Evolutionary conservation across 2,797 vertebrate genomes (phyloP).

Genomic region (Acridotheres tristis): DNA sequence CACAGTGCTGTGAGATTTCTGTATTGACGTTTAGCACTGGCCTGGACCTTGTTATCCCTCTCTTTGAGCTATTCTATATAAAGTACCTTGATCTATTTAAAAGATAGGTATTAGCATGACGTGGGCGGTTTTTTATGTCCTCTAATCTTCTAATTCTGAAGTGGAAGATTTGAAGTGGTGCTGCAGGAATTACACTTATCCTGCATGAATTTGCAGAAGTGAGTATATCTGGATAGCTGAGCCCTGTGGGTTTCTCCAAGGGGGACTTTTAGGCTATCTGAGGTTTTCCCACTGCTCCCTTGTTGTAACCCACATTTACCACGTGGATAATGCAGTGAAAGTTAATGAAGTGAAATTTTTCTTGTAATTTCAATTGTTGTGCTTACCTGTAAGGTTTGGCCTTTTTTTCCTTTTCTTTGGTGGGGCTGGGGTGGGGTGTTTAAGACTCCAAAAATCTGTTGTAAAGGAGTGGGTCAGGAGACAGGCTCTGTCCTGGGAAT

Average conservation of each 20-base stretch:
- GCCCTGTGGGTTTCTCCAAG: neutral
- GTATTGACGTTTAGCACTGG: neutral
- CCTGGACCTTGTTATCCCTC: neutral
- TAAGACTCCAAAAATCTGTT: neutral
- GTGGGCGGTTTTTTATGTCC: rapidly evolving
- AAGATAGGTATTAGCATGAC: neutral
- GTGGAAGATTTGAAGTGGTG: neutral
- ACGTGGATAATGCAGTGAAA: neutral
- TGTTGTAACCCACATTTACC: neutral
- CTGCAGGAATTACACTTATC: neutral
- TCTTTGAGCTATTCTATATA: neutral
- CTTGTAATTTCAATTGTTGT: neutral
- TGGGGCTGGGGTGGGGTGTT: rapidly evolving
- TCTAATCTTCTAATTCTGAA: neutral
- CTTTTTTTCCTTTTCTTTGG: neutral
- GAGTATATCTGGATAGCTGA: neutral
- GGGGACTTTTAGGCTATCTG: neutral
- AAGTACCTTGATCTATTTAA: neutral
- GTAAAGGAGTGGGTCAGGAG: neutral
- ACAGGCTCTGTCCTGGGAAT: neutral
- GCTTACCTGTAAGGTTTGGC: neutral
- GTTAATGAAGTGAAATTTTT: neutral
- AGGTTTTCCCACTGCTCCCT: neutral
- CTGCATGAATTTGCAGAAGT: neutral
- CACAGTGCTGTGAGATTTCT: neutral